Evolutionary conservation across 2,888 invertebrate species (phyloP).

Genomic region (Nipponacmea schrenckii): DNA sequence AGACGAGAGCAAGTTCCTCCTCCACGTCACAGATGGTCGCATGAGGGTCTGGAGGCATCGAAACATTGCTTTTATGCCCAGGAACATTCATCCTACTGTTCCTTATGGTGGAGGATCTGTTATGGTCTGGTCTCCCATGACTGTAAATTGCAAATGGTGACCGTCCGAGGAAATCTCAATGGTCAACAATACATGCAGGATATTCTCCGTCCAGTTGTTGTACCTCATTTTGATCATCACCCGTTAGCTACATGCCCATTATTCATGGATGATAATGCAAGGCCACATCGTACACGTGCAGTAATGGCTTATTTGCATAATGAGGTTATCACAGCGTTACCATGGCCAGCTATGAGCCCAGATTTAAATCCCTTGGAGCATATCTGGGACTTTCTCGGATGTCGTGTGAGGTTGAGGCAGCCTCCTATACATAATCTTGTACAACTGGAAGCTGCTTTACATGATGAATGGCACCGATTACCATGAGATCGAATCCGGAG

Average conservation of each 20-base stretch:
- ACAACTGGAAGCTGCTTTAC: not conserved
- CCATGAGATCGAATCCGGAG: too few species aligned
- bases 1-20: slow-evolving; percentile 14
- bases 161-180: too few species aligned
- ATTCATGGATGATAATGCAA: too few species aligned
- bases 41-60: slow-evolving; percentile 15
- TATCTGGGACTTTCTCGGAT: not conserved
- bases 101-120: slow-evolving; percentile 15
- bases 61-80: slow-evolving; percentile 15
- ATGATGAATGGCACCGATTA: not conserved
- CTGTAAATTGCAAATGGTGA: slow-evolving; percentile 13
- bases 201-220: too few species aligned
- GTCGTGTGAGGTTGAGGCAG: not conserved
- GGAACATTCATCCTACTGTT: slow-evolving; percentile 16
- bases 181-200: too few species aligned
- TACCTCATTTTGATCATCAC: too few species aligned
- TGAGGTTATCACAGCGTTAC: not conserved
- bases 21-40: slow-evolving; percentile 13
- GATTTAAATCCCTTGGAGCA: not conserved
- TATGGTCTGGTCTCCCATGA: slow-evolving; percentile 13
- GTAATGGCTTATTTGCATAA: not conserved
- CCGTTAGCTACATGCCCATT: too few species aligned
- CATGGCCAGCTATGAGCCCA: not conserved
- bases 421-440: not conserved
- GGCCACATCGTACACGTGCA: not conserved